A percentile compares a stretch with the other conserved stretches of the same genome.
Evolutionary conservation across 2,797 vertebrate species (phyloP).

Genomic region (Neoniphon sammara): DNA sequence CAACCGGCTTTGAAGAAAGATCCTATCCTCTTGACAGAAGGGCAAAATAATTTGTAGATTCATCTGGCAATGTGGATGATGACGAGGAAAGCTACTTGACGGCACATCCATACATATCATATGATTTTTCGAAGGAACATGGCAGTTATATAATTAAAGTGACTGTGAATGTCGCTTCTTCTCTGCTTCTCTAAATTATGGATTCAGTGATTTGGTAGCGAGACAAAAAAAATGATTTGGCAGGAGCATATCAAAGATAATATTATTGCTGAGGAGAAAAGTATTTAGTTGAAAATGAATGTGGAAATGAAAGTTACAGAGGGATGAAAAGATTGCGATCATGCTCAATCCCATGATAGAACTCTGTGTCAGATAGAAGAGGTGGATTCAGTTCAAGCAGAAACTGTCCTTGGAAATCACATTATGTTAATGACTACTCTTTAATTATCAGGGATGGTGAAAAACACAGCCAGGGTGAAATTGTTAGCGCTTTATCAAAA

Average conservation of each 20-base stretch:
- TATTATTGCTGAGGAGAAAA: not conserved
- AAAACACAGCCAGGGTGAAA: conserved; percentile 16
- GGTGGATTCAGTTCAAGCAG: conserved; percentile 3
- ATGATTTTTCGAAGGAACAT: not conserved
- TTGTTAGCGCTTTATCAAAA: conserved; percentile 16
- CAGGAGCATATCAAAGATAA: not conserved
- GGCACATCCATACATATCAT: not conserved
- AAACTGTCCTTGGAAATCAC: conserved; percentile 7
- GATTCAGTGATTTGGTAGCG: not conserved
- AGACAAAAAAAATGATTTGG: conserved; percentile 13
- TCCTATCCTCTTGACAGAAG: not conserved
- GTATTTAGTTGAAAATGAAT: not conserved
- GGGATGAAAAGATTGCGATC: conserved; percentile 16
- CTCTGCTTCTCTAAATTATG: not conserved
- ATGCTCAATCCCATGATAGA: not conserved
- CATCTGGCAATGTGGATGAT: conserved; percentile 1
- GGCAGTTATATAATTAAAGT: conserved; percentile 2
- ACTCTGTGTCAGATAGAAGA: not conserved
- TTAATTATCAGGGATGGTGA: conserved; percentile 12
- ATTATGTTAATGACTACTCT: not conserved
- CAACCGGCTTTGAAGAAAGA: conserved; percentile 54
- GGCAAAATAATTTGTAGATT: conserved; percentile 5
- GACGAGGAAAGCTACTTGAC: conserved; percentile 1
- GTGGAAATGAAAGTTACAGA: conserved; percentile 14
- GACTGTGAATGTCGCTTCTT: not conserved